Conservation (phyloP, 2,113 vertebrate genomes). For the Paracyprichromis sp. region DNA sequence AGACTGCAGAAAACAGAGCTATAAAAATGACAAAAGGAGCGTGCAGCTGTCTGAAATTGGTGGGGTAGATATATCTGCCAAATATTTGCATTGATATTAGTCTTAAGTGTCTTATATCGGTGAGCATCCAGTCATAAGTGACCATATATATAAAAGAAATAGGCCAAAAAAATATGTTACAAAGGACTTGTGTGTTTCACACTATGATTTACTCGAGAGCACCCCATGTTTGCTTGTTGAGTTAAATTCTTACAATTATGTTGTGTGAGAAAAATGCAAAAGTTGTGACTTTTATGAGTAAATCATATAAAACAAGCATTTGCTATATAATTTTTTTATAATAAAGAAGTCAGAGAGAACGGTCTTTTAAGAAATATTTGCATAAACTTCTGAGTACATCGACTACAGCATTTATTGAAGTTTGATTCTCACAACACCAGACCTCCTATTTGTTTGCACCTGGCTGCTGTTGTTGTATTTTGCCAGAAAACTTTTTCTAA, state of each 20-base stretch:
- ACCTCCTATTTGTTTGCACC: not conserved
- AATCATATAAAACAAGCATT: not conserved
- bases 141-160: not conserved
- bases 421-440: not conserved
- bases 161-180: not conserved
- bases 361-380: not conserved
- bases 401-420: not conserved
- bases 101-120: not conserved
- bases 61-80: not conserved
- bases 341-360: not conserved
- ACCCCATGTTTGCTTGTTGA: not conserved
- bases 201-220: not conserved
- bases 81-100: not conserved
- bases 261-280: not conserved
- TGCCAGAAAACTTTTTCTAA: not conserved
- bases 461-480: not conserved
- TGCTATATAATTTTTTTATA: not conserved
- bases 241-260: not conserved
- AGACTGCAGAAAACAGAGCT: not conserved
- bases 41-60: not conserved
- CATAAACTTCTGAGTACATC: not conserved
- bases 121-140: not conserved
- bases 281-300: not conserved
- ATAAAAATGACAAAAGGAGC: not conserved
- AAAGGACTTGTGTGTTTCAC: not conserved